phyloP scores from a whole-genome alignment of 1,140 invertebrate species.

The Mactra quadrangularis region DNA sequence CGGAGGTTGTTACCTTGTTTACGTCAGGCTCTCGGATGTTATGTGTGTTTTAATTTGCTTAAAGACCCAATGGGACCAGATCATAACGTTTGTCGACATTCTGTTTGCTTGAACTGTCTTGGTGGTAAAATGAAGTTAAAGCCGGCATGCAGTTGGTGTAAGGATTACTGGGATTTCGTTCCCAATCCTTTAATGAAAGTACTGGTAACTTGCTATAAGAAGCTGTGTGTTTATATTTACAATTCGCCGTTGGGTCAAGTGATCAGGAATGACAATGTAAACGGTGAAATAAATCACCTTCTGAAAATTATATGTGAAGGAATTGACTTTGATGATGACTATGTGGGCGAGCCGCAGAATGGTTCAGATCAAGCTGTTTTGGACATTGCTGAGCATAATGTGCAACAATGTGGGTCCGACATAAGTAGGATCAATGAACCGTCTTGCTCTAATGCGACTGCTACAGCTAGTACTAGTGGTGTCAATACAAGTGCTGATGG shows the following conservation, averaged over 20 bases:
- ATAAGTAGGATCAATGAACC: no score
- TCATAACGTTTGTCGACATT: constrained; percentile 93
- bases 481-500: no score
- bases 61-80: constrained; percentile 92
- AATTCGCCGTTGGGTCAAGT: constrained; percentile 86
- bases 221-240: constrained; percentile 92
- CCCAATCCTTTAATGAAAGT: constrained; percentile 93
- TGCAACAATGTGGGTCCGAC: no score
- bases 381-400: constrained; percentile 81
- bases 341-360: no score
- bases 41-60: constrained; percentile 93
- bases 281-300: constrained; percentile 86
- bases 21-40: constrained; percentile 93
- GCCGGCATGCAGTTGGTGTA: constrained; percentile 93
- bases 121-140: constrained; percentile 93
- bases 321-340: constrained; percentile 90
- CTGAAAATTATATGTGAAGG: constrained; percentile 92
- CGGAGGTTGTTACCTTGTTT: constrained; percentile 92
- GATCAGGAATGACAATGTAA: constrained; percentile 83
- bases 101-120: constrained; percentile 92
- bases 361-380: no score
- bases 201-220: constrained; percentile 93
- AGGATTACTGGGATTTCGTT: constrained; percentile 91
- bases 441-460: no score
- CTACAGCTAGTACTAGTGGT: no score